A percentile compares a stretch with the other conserved stretches of the same genome.
Conservation (phyloP, 2,888 invertebrate species). For the Drosophila leonis region DNA sequence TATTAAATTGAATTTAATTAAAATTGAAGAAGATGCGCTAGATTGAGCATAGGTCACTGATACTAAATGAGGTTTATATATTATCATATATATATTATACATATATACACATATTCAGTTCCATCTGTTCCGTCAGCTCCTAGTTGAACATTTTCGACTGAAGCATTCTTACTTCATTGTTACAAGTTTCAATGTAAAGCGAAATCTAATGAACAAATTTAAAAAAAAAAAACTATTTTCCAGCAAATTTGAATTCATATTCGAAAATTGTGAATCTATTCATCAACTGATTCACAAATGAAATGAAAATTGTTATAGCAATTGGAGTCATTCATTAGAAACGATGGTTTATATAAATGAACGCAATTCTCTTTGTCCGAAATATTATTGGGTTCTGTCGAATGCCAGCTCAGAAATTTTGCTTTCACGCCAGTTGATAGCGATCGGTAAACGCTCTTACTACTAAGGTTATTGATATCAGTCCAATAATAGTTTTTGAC, state of each 20-base stretch:
- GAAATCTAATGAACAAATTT: too few relatives aligned
- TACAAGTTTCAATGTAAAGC: too few relatives aligned
- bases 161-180: too few relatives aligned
- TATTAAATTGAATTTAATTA: neutral
- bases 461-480: conserved; percentile 25
- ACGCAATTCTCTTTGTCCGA: conserved; percentile 14
- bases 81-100: too few relatives aligned
- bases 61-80: too few relatives aligned
- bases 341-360: rapidly evolving
- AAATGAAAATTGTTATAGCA: neutral
- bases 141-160: too few relatives aligned
- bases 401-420: conserved; percentile 1
- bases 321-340: conserved; percentile 7
- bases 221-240: too few relatives aligned
- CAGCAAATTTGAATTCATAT: too few relatives aligned
- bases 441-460: conserved; percentile 13
- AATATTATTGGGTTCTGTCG: conserved; percentile 12
- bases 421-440: conserved; percentile 15
- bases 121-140: too few relatives aligned
- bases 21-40: neutral
- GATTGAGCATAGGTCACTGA: neutral
- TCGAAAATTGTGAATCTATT: neutral
- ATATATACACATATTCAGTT: too few relatives aligned
- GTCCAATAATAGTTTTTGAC: neutral
- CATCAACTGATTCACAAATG: conserved; percentile 30